Evolutionary conservation across 2,797 vertebrate species (phyloP), one percentile per base, ranked within the genome.

Genomic region (Molossus alvarezi): DNA sequence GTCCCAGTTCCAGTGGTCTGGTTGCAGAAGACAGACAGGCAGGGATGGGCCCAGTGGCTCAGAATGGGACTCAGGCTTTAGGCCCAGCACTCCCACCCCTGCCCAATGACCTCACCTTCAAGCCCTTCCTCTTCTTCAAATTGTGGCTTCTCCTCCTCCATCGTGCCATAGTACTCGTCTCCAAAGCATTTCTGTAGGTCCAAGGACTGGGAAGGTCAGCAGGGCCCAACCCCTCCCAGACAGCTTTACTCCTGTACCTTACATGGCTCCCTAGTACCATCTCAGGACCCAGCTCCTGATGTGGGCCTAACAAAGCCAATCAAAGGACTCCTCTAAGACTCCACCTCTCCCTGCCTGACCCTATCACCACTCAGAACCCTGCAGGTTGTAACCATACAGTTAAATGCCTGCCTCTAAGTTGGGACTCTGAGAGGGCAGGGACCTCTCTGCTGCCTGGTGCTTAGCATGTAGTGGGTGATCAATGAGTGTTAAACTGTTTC

Each of bases 1-100:
- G 96, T 99, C 99, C 99, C 99, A 99, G 98, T 99, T 99, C 99
- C 99, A 99, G 77, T 98, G 98, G 14, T 98, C 99, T 99, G 98
- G 21, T 37, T 65, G 41, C 85, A 29, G 29, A 79, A 14, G 17
- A 57, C 20, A 76, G 53, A 37, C 1, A 60, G n/a, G 20, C 1
- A 73, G 33, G 13, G 55, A 45, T 3, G 27, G 64, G 37, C 27
- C 1, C 21, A 2, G 17, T 27, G 51, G n/a, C 21, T 88, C 25
- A 81, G 82, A 9, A 2, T 0, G 0, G 62, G 11, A 45, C 4
- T 2, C 0, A 1, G 51, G 25, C 13, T 27, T 12, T 4, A 48
- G 21, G 5, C 62, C 77, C 73, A 37, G 79, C 29, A 15, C 23
- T 7, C 14, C 10, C 8, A 11, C 51, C 23, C 25, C 10, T 12